Evolutionary conservation across 1,140 invertebrate species (phyloP).

Genomic region (Brachionus paranguensis): DNA sequence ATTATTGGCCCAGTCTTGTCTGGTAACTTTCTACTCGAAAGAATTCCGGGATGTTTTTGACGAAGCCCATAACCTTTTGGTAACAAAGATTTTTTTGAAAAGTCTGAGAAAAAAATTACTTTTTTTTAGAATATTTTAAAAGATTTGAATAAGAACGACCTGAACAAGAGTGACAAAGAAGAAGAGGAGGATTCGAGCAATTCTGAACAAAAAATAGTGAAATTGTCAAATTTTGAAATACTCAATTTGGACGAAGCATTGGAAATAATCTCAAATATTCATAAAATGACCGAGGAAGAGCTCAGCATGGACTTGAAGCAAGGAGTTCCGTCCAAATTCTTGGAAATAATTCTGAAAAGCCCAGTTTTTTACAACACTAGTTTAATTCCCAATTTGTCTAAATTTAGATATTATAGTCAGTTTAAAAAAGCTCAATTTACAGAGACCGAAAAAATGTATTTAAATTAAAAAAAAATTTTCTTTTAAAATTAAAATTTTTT

Average conservation of each 20-base stretch:
- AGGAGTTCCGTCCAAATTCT: constrained; percentile 24
- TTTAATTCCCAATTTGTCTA: constrained; percentile 23
- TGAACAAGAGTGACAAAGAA: not conserved
- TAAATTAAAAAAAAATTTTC: not conserved
- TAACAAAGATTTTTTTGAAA: not conserved
- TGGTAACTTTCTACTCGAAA: not conserved
- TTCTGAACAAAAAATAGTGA: not conserved
- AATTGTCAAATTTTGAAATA: not conserved
- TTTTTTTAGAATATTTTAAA: not conserved
- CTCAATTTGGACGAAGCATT: constrained; percentile 8
- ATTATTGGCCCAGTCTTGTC: constrained; percentile 12
- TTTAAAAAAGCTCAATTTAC: constrained; percentile 31
- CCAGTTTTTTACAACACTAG: constrained; percentile 33
- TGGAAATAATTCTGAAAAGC: constrained; percentile 23
- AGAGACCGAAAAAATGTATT: constrained; percentile 35
- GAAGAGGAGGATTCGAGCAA: not conserved
- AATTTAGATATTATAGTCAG: not conserved
- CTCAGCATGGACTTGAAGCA: not conserved
- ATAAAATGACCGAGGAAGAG: not conserved
- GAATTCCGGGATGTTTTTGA: not conserved
- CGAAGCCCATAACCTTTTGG: not conserved
- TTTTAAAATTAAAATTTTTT: not conserved
- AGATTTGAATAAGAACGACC: not conserved
- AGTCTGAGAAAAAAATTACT: not conserved
- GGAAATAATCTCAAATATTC: not conserved